Base-by-base conservation (phyloP, 2,797 vertebrate species). In the Sebastiscus albofasciatus region DNA sequence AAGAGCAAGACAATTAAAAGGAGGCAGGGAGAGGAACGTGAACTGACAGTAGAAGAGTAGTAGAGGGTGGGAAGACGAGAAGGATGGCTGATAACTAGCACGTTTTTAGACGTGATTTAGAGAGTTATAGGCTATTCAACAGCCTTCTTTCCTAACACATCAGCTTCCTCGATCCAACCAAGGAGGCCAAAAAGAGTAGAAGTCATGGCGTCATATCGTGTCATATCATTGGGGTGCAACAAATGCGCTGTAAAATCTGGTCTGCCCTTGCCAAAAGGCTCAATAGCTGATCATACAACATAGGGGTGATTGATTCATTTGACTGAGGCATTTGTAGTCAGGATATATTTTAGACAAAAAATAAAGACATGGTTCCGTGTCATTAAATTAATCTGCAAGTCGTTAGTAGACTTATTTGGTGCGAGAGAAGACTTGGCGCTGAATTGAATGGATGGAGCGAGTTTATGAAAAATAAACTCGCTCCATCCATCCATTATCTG, bases 31-130 rank as follows among this genome's bases (percentile, higher is more conserved):
- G 77, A 71, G 20, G 55, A 73, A 52, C 79, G 70, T 54, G 69
- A 60, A 67, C 29, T 75, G 54, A 80, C 34, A 71, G 73, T 20
- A 6, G 24, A 72, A 10, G 60, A 84, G 58, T 8, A 84, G 56
- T 9, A 20, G 62, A 77, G 4, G 39, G 22, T 7, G 56, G 60
- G 52, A 46, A 11, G 62, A 65, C 26, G 54, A 54, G 69, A 72
- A n/a, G 24, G 56, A 71, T 12, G 42, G 33, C 31, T 52, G 81
- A 87, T 86, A 79, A 83, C 61, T 31, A 39, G 14, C 67, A 56
- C n/a, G 31, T 69, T 84, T 84, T 84, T 77, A 70, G 71, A 29
- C 14, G 29, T 81, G 82, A 92, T 90, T 72, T 78, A 84, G 27
- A 11, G 75, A 80, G 62, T 14, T 72, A 62, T 72, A 62, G 26